Percentiles rank a stretch among this genome's conserved stretches.
Evolutionary conservation across 2,113 vertebrate genomes (phyloP).

Genomic region (Megalops atlanticus): DNA sequence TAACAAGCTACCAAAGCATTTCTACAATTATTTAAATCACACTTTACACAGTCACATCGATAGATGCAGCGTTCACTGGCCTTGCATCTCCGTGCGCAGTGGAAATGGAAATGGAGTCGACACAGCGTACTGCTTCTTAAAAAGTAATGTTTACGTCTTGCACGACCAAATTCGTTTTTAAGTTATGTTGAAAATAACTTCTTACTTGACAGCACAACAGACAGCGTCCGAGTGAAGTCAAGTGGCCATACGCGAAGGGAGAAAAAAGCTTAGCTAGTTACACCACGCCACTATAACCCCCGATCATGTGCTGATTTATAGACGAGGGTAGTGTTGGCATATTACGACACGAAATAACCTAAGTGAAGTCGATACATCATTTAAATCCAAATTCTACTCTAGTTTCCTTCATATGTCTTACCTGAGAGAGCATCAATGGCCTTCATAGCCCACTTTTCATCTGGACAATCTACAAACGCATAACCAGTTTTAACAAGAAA

Average conservation of each 20-base stretch:
- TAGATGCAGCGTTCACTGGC: slow-evolving; percentile 15
- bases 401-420: slow-evolving; percentile 62
- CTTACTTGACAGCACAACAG: background rate
- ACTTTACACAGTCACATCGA: slow-evolving; percentile 13
- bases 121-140: background rate
- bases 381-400: background rate
- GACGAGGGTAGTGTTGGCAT: background rate
- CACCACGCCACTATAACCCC: background rate
- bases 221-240: background rate
- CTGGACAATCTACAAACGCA: slow-evolving; percentile 97
- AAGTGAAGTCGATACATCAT: background rate
- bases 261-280: background rate
- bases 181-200: background rate
- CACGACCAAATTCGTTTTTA: background rate
- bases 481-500: slow-evolving; percentile 96
- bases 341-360: background rate
- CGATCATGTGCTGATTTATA: background rate
- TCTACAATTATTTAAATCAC: slow-evolving; percentile 26
- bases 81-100: background rate
- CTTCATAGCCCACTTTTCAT: slow-evolving; percentile 95
- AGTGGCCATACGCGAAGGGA: background rate
- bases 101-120: background rate
- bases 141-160: background rate
- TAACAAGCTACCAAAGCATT: slow-evolving; percentile 1
- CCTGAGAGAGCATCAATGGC: slow-evolving; percentile 98